A percentile compares a stretch with the other conserved stretches of the same genome.
Evolutionary conservation across 2,888 invertebrate genomes (phyloP).

Genomic region (Drosophila kanekoi): DNA sequence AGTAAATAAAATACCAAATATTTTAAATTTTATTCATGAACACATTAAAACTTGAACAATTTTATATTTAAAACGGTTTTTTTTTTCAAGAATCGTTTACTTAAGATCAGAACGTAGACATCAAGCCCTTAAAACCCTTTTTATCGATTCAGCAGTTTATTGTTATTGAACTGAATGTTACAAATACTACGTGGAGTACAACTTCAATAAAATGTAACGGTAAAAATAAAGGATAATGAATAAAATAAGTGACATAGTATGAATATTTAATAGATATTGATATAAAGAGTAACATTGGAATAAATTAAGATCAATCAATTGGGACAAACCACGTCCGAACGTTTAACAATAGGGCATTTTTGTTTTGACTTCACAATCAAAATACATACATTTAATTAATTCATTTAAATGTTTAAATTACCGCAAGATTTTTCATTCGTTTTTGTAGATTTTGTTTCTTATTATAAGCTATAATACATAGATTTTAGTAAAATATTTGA

Average conservation of each 20-base stretch:
- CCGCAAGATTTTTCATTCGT: not conserved
- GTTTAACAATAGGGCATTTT: conserved; percentile 1
- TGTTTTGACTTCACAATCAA: not conserved
- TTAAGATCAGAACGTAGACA: too few species aligned
- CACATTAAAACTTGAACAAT: too few species aligned
- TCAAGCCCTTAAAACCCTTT: not conserved
- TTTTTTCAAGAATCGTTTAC: too few species aligned
- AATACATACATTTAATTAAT: conserved; percentile 12
- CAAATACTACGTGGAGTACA: conserved; percentile 55
- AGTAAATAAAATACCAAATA: conserved; percentile 6
- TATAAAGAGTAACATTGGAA: conserved; percentile 8
- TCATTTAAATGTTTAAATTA: conserved; percentile 6
- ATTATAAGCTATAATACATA: conserved; percentile 27
- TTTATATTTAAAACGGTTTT: too few species aligned
- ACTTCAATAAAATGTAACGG: conserved; percentile 32
- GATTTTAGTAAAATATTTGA: conserved; percentile 17
- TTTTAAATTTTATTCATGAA: conserved; percentile 5
- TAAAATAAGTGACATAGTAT: conserved; percentile 15
- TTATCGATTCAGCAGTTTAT: conserved; percentile 29
- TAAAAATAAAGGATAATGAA: conserved; percentile 14
- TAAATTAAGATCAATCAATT: not conserved
- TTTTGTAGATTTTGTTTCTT: conserved; percentile 12
- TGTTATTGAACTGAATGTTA: conserved; percentile 52
- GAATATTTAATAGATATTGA: conserved; percentile 8
- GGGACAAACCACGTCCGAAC: conserved; percentile 4